These are phyloP conservation scores for Meda fulgida DNA, from an alignment of 2,797 vertebrate genomes.

Conservation along the genomic window DNA sequence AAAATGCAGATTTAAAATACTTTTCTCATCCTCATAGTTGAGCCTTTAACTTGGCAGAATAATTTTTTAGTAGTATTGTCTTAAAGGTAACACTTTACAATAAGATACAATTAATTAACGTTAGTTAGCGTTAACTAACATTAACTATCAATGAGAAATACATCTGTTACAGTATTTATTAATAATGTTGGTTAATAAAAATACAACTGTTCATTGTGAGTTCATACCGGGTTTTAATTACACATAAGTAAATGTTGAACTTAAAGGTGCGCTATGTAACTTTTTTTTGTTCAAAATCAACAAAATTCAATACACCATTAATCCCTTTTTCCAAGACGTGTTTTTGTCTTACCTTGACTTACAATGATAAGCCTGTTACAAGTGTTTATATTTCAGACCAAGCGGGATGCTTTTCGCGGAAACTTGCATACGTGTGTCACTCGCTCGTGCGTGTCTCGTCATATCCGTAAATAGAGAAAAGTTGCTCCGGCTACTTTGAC, in stretches of 20 bases:
- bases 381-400: background rate
- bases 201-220: background rate
- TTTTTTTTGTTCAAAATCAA: too few relatives aligned
- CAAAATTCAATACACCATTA: background rate
- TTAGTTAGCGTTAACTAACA: too few relatives aligned
- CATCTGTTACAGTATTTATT: background rate
- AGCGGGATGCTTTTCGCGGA: too few relatives aligned
- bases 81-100: too few relatives aligned
- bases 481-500: too few relatives aligned
- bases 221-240: background rate
- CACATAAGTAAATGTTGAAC: background rate
- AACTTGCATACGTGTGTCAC: too few relatives aligned
- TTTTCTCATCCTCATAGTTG: background rate
- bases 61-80: background rate
- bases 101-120: too few relatives aligned
- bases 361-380: too few relatives aligned
- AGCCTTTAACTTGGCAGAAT: background rate
- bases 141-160: background rate
- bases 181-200: background rate
- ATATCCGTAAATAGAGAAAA: too few relatives aligned
- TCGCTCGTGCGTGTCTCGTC: too few relatives aligned
- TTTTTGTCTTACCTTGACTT: too few relatives aligned
- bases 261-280: background rate
- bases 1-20: background rate
- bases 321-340: too few relatives aligned